phyloP scores from a whole-genome alignment of 2,888 invertebrate species.

The Apoda limacodes region DNA sequence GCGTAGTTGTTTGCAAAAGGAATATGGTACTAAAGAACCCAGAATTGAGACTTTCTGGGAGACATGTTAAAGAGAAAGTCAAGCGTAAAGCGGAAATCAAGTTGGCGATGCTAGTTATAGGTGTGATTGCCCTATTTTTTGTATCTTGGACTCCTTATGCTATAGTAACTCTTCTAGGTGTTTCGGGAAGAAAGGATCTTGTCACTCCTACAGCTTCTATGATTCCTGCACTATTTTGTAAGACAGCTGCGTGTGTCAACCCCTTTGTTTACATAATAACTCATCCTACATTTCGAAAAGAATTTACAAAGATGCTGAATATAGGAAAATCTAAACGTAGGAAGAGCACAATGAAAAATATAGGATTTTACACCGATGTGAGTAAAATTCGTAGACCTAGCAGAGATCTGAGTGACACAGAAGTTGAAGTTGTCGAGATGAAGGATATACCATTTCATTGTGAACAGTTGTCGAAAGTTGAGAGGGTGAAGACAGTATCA shows the following conservation, averaged over 20 bases:
- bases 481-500: constrained; percentile 39
- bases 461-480: constrained; percentile 21
- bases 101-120: constrained; percentile 75
- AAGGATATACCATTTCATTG: constrained; percentile 51
- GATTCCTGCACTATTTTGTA: constrained; percentile 84
- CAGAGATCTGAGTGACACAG: constrained; percentile 55
- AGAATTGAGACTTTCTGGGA: constrained; percentile 61
- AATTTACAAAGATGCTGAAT: constrained; percentile 59
- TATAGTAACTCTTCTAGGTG: constrained; percentile 78
- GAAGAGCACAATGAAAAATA: constrained; percentile 47
- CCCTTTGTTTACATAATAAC: constrained; percentile 84
- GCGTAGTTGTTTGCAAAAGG: constrained; percentile 69
- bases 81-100: constrained; percentile 79
- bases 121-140: constrained; percentile 80
- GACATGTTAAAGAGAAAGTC: constrained; percentile 71
- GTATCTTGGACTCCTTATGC: constrained; percentile 88
- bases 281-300: constrained; percentile 80
- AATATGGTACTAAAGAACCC: constrained; percentile 51
- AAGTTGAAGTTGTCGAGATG: constrained; percentile 67
- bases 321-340: constrained; percentile 48
- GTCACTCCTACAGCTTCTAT: constrained; percentile 79
- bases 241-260: constrained; percentile 84
- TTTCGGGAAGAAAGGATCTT: constrained; percentile 72
- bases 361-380: constrained; percentile 39
- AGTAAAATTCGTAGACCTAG: constrained; percentile 42